These are phyloP conservation scores for Myotis myotis DNA, from an alignment of 2,797 vertebrate species.

Conservation along the genomic window DNA sequence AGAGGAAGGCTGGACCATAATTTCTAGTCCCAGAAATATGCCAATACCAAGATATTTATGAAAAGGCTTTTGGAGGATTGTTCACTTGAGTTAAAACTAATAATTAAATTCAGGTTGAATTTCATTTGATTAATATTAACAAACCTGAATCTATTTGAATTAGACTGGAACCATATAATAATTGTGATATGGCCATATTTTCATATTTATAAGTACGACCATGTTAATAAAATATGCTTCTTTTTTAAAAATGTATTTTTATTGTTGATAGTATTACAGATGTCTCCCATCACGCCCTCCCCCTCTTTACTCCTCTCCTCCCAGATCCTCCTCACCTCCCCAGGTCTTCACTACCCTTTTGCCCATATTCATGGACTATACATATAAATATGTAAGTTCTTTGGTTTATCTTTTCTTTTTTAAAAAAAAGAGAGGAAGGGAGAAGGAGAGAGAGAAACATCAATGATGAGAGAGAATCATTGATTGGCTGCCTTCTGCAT, in stretches of 20 bases:
- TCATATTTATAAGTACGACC: background rate
- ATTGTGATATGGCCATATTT: background rate
- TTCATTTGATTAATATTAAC: background rate
- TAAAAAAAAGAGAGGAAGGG: too few species aligned
- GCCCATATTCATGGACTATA: too few species aligned
- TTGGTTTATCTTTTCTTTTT: too few species aligned
- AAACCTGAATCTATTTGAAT: background rate
- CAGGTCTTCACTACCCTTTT: too few species aligned
- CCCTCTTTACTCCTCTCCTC: too few species aligned
- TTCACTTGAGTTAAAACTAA: background rate
- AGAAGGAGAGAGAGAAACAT: too few species aligned
- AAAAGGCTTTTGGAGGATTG: background rate
- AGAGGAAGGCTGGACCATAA: background rate
- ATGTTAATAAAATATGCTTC: background rate
- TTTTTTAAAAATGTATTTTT: background rate
- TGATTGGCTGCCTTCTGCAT: too few species aligned
- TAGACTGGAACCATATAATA: background rate
- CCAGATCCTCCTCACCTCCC: too few species aligned
- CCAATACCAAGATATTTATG: background rate
- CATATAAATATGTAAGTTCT: too few species aligned
- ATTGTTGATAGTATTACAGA: too few species aligned
- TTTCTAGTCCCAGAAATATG: background rate
- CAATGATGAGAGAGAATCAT: too few species aligned
- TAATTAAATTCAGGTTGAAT: background rate
- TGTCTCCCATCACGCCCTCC: too few species aligned